Evolutionary conservation across 2,888 invertebrate genomes (phyloP).

Genomic region (Augochlorella aurata): DNA sequence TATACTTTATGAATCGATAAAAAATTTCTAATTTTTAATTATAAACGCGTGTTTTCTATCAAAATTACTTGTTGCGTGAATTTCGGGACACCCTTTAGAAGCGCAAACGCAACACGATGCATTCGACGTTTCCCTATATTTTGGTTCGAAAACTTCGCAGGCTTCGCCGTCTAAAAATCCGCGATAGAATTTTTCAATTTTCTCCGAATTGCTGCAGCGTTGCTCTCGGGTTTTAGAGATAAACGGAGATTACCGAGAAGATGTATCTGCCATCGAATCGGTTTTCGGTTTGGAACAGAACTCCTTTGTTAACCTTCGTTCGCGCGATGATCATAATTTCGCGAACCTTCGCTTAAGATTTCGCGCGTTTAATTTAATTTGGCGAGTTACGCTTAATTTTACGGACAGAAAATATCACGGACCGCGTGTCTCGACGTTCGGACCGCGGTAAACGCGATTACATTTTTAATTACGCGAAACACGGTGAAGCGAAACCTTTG

Average conservation of each 20-base stretch:
- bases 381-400: neutral
- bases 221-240: slow-evolving; percentile 26
- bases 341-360: neutral
- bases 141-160: slow-evolving; percentile 16
- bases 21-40: no score
- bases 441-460: neutral
- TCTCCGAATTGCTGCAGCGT: slow-evolving; percentile 24
- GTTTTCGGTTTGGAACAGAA: slow-evolving; percentile 18
- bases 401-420: neutral
- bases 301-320: slow-evolving; percentile 8
- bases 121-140: slow-evolving; percentile 25
- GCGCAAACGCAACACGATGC: slow-evolving; percentile 1
- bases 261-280: slow-evolving; percentile 14
- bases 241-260: slow-evolving; percentile 21
- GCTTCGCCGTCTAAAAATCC: slow-evolving; percentile 43
- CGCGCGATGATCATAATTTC: neutral
- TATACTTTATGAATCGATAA: no score
- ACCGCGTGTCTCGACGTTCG: neutral
- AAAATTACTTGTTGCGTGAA: no score
- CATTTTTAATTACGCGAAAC: slow-evolving; percentile 3
- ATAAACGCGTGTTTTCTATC: no score
- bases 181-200: slow-evolving; percentile 61
- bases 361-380: slow-evolving; percentile 19
- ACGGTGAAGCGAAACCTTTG: neutral
- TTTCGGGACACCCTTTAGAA: no score